Evolutionary conservation across 2,113 vertebrate genomes (phyloP).

Genomic region (Alectura lathami): DNA sequence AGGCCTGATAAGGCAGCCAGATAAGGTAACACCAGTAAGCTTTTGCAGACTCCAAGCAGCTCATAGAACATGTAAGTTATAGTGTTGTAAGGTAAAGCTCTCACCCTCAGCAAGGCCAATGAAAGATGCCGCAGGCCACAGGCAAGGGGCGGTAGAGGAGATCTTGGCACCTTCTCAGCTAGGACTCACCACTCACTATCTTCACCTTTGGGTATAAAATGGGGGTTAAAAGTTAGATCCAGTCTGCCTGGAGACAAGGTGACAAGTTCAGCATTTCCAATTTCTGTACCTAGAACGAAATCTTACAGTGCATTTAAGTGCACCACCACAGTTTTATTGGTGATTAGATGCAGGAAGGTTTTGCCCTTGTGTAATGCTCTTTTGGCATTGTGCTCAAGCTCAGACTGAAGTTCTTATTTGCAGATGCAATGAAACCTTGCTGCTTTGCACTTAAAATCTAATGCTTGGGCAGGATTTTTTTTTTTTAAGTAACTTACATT

Average conservation of each 20-base stretch:
- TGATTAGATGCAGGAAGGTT: background rate
- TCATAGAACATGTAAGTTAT: background rate
- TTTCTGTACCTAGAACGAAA: background rate
- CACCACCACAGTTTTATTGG: background rate
- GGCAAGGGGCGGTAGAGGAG: background rate
- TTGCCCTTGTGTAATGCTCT: background rate
- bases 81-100: background rate
- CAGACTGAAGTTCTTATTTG: background rate
- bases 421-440: background rate
- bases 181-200: background rate
- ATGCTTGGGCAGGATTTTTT: background rate
- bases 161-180: background rate
- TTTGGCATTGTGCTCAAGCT: background rate
- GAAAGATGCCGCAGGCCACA: background rate
- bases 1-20: background rate
- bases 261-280: background rate
- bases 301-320: background rate
- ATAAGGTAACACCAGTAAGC: background rate
- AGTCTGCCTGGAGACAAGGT: background rate
- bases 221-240: background rate
- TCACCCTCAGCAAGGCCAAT: background rate
- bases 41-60: background rate
- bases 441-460: background rate
- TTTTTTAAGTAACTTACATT: background rate
- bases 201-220: background rate